Evolutionary conservation across 2,888 invertebrate genomes (phyloP).

Genomic region (Chrysina gloriosa): DNA sequence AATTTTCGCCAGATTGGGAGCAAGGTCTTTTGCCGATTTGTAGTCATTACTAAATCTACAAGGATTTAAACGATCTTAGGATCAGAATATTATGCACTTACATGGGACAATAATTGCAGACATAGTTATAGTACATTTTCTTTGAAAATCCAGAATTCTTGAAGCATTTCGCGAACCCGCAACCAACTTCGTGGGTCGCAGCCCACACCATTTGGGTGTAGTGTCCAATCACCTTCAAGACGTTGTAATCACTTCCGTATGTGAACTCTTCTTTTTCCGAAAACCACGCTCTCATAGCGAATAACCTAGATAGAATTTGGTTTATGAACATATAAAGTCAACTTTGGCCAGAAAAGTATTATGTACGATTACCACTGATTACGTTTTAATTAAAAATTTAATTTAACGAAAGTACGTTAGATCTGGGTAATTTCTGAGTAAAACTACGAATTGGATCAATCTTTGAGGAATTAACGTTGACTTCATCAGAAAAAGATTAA

Average conservation of each 20-base stretch:
- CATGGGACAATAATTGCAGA: conserved; percentile 88
- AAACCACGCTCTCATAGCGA: conserved; percentile 83
- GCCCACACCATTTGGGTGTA: conserved; percentile 90
- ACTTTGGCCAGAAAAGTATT: background rate
- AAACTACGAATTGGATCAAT: too few relatives aligned
- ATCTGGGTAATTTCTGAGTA: too few relatives aligned
- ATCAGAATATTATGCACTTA: too few relatives aligned
- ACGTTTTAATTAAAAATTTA: too few relatives aligned
- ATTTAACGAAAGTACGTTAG: too few relatives aligned
- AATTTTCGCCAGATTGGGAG: too few relatives aligned
- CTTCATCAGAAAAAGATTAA: too few relatives aligned
- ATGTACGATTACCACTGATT: background rate
- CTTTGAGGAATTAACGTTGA: too few relatives aligned
- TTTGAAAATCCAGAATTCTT: conserved; percentile 68
- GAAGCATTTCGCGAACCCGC: conserved; percentile 78
- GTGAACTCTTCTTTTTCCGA: conserved; percentile 80
- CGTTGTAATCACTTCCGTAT: conserved; percentile 72
- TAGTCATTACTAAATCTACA: too few relatives aligned
- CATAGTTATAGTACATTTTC: conserved; percentile 80
- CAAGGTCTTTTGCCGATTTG: too few relatives aligned
- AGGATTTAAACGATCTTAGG: too few relatives aligned
- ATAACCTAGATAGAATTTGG: conserved; percentile 73
- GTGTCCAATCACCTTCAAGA: conserved; percentile 77
- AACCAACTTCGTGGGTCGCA: conserved; percentile 80
- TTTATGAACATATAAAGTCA: background rate